Evolutionary conservation across 1,140 invertebrate species (phyloP).

Genomic region (Lepidurus couesii): DNA sequence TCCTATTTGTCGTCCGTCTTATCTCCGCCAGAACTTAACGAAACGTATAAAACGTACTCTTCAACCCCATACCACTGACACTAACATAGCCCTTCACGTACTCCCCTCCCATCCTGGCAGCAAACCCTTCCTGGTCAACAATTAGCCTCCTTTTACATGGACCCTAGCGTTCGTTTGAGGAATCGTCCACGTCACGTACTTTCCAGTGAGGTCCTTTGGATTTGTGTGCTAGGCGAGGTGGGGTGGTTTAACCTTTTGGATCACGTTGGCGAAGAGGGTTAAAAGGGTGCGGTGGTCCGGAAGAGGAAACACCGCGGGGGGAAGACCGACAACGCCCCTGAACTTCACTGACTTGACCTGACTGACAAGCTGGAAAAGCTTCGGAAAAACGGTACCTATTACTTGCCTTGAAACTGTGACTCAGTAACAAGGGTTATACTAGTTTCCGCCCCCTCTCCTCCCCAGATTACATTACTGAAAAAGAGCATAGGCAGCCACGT

Average conservation of each 20-base stretch:
- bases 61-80: neutral
- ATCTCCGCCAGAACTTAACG: neutral
- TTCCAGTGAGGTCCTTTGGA: neutral
- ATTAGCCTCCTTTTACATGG: conserved; percentile 6
- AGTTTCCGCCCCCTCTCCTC: neutral
- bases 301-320: neutral
- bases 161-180: neutral
- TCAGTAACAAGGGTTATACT: conserved; percentile 8
- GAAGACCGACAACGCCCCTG: neutral
- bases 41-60: neutral
- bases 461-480: neutral
- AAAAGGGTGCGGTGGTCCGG: neutral
- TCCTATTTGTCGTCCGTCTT: conserved; percentile 3
- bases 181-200: neutral
- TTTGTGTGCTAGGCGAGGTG: neutral
- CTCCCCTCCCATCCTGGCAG: too few relatives aligned
- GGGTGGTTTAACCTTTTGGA: neutral
- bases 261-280: neutral
- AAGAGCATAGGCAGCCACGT: neutral
- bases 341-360: neutral
- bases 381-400: neutral
- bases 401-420: neutral
- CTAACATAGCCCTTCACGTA: neutral
- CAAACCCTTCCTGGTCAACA: neutral
- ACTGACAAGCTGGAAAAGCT: neutral